Percentiles rank a stretch among this genome's conserved stretches.
These are phyloP conservation scores for Belgica antarctica DNA, from an alignment of 2,888 invertebrate species.

Conservation along the genomic window DNA sequence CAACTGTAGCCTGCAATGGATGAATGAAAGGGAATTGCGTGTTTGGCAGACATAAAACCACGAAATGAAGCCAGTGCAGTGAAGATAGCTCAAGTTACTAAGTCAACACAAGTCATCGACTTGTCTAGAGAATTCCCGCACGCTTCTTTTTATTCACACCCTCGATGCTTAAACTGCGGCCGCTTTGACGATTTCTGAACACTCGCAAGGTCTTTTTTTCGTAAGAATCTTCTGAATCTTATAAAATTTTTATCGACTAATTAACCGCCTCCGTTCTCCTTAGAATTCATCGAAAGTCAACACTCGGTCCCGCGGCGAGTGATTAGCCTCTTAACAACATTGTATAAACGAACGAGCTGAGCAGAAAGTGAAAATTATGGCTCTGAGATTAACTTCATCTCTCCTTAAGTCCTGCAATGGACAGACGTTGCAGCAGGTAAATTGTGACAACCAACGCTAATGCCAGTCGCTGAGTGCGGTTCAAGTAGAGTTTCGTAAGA, in stretches of 20 bases:
- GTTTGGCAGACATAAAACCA: too few species aligned
- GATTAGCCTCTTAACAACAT: background rate
- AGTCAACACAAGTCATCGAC: too few species aligned
- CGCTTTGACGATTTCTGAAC: too few species aligned
- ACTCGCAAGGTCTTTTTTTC: too few species aligned
- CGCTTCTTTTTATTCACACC: too few species aligned
- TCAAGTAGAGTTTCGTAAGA: background rate
- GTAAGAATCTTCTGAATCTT: too few species aligned
- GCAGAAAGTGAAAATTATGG: constrained; percentile 32
- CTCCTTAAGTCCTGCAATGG: constrained; percentile 73
- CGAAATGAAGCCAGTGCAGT: too few species aligned
- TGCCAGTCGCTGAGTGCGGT: background rate
- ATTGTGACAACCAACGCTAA: constrained; percentile 46
- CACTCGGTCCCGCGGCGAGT: constrained; percentile 30
- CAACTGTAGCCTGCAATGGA: too few species aligned
- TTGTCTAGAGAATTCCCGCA: too few species aligned
- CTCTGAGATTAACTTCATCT: constrained; percentile 46
- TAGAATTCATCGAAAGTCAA: background rate
- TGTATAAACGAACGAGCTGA: constrained; percentile 29
- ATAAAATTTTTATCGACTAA: constrained; percentile 16
- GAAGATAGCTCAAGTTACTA: too few species aligned
- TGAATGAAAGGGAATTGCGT: too few species aligned
- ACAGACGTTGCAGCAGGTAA: constrained; percentile 67
- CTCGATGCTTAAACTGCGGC: too few species aligned
- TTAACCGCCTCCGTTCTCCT: background rate